Evolutionary conservation across 2,797 vertebrate species (phyloP).

Genomic region (Cirrhinus molitorella): DNA sequence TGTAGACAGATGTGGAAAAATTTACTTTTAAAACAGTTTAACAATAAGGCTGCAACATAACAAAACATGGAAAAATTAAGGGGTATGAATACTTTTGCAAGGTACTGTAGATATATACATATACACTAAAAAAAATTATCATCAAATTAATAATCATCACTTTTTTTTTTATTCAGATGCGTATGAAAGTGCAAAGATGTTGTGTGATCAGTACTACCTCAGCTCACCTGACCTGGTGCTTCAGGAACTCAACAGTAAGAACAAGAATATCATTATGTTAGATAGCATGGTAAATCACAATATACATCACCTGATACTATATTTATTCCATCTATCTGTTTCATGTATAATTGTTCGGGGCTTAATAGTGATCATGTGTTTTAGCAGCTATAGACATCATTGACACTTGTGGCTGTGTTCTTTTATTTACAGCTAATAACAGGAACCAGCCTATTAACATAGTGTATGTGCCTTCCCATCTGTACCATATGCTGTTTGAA

Average conservation of each 20-base stretch:
- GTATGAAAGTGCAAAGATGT: slow-evolving; percentile 90
- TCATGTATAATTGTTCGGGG: slow-evolving; percentile 59
- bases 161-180: slow-evolving; percentile 79
- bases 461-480: slow-evolving; percentile 93
- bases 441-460: slow-evolving; percentile 82
- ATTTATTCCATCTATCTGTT: slow-evolving; percentile 11
- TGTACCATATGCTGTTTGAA: slow-evolving; percentile 97
- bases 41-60: no score
- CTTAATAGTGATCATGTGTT: slow-evolving; percentile 49
- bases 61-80: no score
- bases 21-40: no score
- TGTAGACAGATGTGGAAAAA: no score
- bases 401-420: slow-evolving; percentile 62
- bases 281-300: slow-evolving; percentile 19
- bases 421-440: slow-evolving; percentile 76
- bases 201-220: slow-evolving; percentile 95
- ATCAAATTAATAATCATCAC: no score
- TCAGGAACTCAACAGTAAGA: slow-evolving; percentile 87
- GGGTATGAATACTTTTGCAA: no score
- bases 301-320: neutral
- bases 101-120: neutral
- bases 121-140: neutral
- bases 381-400: slow-evolving; percentile 56
- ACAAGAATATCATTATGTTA: slow-evolving; percentile 11
- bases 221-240: slow-evolving; percentile 87